Percentiles rank a stretch among this genome's conserved stretches.
These are phyloP conservation scores for Pseudotriccus pelzelni DNA, from an alignment of 2,797 vertebrate species.

Conservation along the genomic window DNA sequence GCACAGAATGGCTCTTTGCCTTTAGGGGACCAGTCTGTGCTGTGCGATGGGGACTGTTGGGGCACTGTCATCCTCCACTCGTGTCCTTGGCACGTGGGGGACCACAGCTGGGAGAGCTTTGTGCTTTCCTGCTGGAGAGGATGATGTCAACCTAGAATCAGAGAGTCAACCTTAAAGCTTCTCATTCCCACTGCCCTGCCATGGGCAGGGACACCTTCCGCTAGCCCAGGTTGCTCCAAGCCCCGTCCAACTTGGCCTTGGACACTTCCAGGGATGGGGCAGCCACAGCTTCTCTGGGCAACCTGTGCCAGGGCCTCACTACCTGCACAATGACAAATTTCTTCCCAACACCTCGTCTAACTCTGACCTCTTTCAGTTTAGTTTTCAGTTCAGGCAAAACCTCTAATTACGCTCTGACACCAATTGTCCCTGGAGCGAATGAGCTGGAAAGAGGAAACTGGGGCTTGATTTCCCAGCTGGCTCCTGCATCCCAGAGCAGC, in stretches of 20 bases:
- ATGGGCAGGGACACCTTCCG: background rate
- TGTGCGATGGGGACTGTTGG: background rate
- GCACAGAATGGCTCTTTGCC: background rate
- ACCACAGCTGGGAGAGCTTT: background rate
- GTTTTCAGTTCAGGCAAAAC: background rate
- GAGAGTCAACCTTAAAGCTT: background rate
- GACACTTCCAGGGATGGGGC: background rate
- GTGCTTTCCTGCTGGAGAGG: background rate
- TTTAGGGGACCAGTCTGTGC: accelerated
- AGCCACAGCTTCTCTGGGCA: background rate
- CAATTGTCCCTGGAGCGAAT: background rate
- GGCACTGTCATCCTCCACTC: no score
- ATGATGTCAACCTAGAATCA: background rate
- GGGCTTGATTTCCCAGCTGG: background rate
- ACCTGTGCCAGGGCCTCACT: accelerated
- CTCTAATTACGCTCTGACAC: background rate
- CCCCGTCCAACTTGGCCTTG: accelerated
- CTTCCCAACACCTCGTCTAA: background rate
- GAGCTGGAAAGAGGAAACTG: background rate
- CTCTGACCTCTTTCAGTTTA: background rate
- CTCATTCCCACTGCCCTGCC: background rate
- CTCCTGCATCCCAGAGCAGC: background rate
- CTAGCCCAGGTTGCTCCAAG: background rate
- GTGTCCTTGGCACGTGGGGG: accelerated
- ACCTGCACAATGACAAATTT: background rate